Evolutionary conservation across 2,797 vertebrate species (phyloP).

Genomic region (Novumbra hubbsi): DNA sequence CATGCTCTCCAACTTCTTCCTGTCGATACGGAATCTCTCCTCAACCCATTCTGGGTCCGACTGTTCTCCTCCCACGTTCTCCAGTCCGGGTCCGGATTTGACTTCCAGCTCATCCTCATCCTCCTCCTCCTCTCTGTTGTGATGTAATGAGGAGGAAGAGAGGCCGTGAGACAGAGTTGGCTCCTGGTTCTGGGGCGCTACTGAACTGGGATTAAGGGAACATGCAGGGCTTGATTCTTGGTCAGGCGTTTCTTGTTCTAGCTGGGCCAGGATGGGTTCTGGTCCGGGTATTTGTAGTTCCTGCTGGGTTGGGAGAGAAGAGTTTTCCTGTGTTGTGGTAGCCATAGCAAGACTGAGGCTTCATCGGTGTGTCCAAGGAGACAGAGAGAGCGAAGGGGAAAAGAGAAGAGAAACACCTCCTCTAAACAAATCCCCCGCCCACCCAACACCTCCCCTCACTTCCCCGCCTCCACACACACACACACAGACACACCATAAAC

Average conservation of each 20-base stretch:
- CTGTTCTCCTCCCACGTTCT: conserved; percentile 40
- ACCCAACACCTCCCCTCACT: conserved; percentile 50
- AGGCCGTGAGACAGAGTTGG: neutral
- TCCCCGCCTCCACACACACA: conserved; percentile 52
- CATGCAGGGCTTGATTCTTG: conserved; percentile 12
- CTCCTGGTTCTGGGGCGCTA: neutral
- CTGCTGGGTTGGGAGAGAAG: conserved; percentile 39
- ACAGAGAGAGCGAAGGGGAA: conserved; percentile 64
- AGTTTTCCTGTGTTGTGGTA: conserved; percentile 57
- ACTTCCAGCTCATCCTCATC: conserved; percentile 53
- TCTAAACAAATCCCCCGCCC: conserved; percentile 31
- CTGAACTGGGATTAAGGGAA: neutral
- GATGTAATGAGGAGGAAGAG: conserved; percentile 12
- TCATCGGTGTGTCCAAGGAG: conserved; percentile 71
- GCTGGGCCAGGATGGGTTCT: conserved; percentile 46
- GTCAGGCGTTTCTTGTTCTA: conserved; percentile 41
- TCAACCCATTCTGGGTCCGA: conserved; percentile 74
- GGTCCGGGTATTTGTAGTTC: conserved; percentile 51
- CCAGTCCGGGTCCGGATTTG: conserved; percentile 29
- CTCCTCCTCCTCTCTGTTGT: conserved; percentile 53
- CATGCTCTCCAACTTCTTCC: conserved; percentile 82
- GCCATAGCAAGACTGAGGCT: conserved; percentile 69
- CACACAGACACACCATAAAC: conserved; percentile 13
- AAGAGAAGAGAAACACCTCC: conserved; percentile 54
- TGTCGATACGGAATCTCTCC: conserved; percentile 81